These are phyloP conservation scores for Uloborus diversus DNA, from an alignment of 1,140 invertebrate species.

Conservation along the genomic window DNA sequence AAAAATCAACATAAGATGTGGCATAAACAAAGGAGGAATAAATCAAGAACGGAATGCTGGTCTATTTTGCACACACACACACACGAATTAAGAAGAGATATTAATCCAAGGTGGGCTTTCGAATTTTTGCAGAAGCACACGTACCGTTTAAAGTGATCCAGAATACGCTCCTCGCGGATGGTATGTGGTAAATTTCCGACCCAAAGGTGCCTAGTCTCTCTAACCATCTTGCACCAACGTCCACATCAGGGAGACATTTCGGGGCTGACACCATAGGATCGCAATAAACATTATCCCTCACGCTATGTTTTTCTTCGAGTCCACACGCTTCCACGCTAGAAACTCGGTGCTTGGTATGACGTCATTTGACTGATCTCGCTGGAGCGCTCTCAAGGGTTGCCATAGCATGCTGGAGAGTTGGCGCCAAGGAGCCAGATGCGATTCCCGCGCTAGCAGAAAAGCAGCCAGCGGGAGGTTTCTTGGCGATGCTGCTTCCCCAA, in stretches of 20 bases:
- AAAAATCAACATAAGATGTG: conserved; percentile 34
- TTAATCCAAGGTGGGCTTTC: conserved; percentile 19
- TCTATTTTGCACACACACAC: too few species aligned
- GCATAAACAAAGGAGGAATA: conserved; percentile 48
- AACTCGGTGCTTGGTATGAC: conserved; percentile 54
- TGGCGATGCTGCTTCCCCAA: too few species aligned
- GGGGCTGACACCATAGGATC: conserved; percentile 51
- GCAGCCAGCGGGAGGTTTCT: too few species aligned
- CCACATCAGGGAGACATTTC: conserved; percentile 56
- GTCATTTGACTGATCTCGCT: conserved; percentile 48
- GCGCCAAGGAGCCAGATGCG: too few species aligned
- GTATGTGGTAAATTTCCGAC: conserved; percentile 99
- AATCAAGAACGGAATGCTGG: conserved; percentile 38
- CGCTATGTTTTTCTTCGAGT: conserved; percentile 40
- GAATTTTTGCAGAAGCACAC: conserved; percentile 61
- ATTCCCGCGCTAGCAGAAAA: too few species aligned
- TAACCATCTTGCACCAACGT: conserved; percentile 85
- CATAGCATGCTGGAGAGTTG: too few species aligned
- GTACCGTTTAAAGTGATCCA: conserved; percentile 98
- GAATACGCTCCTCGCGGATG: conserved; percentile 92
- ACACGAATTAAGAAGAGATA: conserved; percentile 16
- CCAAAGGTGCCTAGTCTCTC: conserved; percentile 99
- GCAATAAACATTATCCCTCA: conserved; percentile 53
- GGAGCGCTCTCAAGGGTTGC: conserved; percentile 33
- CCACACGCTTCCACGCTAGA: conserved; percentile 48